A percentile compares a stretch with the other conserved stretches of the same genome.
Conservation (phyloP, 1,140 invertebrate genomes). For the Bombus soroeensis region DNA sequence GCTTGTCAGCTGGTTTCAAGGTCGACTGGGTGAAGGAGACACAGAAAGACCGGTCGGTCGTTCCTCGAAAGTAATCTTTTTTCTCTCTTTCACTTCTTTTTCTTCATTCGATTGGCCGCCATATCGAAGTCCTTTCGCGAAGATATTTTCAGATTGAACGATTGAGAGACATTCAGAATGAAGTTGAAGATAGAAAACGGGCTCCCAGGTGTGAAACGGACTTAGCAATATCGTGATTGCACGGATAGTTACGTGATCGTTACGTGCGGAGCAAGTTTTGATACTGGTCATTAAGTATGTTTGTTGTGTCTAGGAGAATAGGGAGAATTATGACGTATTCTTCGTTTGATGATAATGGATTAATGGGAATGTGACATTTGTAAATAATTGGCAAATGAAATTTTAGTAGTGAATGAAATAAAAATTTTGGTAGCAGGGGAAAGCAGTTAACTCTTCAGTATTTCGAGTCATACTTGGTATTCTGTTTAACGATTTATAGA, state of each 20-base stretch:
- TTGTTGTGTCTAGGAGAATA: neutral
- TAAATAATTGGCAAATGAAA: neutral
- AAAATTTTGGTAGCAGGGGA: too few species aligned
- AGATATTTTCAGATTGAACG: slow-evolving; percentile 15
- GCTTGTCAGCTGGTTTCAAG: slow-evolving; percentile 74
- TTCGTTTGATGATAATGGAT: neutral
- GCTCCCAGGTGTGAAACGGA: neutral
- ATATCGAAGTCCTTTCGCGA: neutral
- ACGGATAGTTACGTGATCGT: neutral
- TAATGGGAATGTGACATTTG: neutral
- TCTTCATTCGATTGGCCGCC: neutral
- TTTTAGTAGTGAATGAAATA: neutral
- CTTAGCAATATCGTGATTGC: neutral
- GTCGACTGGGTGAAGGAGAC: slow-evolving; percentile 58
- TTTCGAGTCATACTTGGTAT: too few species aligned
- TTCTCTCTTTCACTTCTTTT: neutral
- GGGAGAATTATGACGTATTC: too few species aligned
- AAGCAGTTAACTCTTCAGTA: too few species aligned
- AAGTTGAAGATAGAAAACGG: neutral
- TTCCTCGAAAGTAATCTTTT: slow-evolving; percentile 13
- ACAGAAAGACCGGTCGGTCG: slow-evolving; percentile 18
- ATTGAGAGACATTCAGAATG: neutral
- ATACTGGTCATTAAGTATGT: neutral
- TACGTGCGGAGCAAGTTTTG: neutral
- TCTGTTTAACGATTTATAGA: too few species aligned